phyloP scores from a whole-genome alignment of 2,113 vertebrate species.

The Hirundichthys speculiger region DNA sequence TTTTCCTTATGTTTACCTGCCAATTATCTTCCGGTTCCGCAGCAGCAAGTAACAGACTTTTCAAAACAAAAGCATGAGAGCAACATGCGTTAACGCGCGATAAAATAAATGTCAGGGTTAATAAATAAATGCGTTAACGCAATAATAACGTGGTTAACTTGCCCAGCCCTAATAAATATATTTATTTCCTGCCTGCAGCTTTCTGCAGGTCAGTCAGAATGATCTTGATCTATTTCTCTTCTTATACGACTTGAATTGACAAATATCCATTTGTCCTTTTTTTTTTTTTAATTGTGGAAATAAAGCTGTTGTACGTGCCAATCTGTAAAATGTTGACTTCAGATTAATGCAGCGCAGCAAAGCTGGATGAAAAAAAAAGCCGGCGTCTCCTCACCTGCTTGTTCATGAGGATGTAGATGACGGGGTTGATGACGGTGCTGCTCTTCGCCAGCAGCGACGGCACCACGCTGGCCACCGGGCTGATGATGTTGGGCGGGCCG shows the following conservation, averaged over 20 bases:
- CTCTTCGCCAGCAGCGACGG: conserved; percentile 88
- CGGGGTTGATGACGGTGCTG: conserved; percentile 87
- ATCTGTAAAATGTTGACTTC: not conserved
- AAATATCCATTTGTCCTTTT: conserved; percentile 70
- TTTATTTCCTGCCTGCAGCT: too few relatives aligned
- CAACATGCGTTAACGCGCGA: too few relatives aligned
- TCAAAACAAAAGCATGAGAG: too few relatives aligned
- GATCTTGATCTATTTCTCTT: conserved; percentile 58
- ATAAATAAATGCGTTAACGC: too few relatives aligned
- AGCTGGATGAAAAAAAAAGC: not conserved
- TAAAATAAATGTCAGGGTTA: too few relatives aligned
- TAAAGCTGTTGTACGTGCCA: conserved; percentile 74
- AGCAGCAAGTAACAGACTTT: too few relatives aligned
- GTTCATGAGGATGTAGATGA: conserved; percentile 90
- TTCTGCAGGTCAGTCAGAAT: conserved; percentile 63
- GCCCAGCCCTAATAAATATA: too few relatives aligned
- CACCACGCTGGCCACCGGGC: conserved; percentile 82
- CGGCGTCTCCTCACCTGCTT: conserved; percentile 81
- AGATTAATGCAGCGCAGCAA: not conserved
- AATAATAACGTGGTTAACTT: too few relatives aligned
- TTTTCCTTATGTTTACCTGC: too few relatives aligned
- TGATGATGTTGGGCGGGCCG: conserved; percentile 80
- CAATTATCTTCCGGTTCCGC: too few relatives aligned
- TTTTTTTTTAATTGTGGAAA: conserved; percentile 76
- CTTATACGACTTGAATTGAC: conserved; percentile 72